phyloP scores from a whole-genome alignment of 1,140 invertebrate species.

The Papilio machaon region DNA sequence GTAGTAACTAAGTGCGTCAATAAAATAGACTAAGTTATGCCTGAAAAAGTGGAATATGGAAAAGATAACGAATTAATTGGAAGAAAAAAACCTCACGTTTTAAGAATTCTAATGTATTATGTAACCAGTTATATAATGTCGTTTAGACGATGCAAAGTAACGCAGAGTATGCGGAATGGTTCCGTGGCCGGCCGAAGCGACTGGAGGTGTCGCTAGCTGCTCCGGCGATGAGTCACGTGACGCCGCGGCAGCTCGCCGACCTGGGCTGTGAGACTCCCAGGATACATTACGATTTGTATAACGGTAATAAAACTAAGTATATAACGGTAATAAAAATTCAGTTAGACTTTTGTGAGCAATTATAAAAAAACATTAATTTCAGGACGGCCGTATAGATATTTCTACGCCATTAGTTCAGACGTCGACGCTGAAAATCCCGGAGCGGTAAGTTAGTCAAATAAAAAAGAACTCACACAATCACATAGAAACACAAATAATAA shows the following conservation, averaged over 20 bases:
- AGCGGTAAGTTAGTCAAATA: slow-evolving; percentile 83
- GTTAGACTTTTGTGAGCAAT: too few relatives aligned
- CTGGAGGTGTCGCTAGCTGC: slow-evolving; percentile 86
- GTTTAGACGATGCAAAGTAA: slow-evolving; percentile 88
- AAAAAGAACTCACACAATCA: slow-evolving; percentile 18
- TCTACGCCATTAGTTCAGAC: slow-evolving; percentile 94
- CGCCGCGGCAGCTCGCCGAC: slow-evolving; percentile 84
- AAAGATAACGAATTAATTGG: too few relatives aligned
- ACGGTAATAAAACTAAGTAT: slow-evolving; percentile 80
- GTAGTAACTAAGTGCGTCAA: too few relatives aligned
- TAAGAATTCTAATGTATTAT: too few relatives aligned
- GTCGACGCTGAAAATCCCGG: slow-evolving; percentile 91
- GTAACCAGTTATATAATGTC: too few relatives aligned
- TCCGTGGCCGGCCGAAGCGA: slow-evolving; percentile 88
- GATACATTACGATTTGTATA: slow-evolving; percentile 87
- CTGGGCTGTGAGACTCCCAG: slow-evolving; percentile 92
- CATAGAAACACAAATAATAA: background rate
- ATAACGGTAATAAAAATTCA: background rate
- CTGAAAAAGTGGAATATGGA: too few relatives aligned
- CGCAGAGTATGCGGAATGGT: slow-evolving; percentile 90
- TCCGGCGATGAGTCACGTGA: slow-evolving; percentile 80
- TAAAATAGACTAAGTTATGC: too few relatives aligned
- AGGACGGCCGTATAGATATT: slow-evolving; percentile 89
- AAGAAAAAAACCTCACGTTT: too few relatives aligned
- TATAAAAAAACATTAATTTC: slow-evolving; percentile 38